Evolutionary conservation across 2,113 vertebrate genomes (phyloP).

Genomic region (Hyla sarda): DNA sequence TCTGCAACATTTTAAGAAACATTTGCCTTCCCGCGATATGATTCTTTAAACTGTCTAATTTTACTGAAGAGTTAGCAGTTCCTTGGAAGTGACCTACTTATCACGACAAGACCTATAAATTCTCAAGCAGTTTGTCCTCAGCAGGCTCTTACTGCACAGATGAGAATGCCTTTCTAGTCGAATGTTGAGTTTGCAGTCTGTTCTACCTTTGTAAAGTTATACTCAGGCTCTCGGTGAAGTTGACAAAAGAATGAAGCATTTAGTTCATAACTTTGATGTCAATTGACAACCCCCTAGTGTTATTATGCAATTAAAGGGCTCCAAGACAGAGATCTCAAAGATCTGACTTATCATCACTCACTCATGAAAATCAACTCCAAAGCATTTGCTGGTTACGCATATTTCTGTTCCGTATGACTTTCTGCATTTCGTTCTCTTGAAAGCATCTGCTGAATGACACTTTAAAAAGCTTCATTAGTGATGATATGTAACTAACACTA

Average conservation of each 20-base stretch:
- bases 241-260: slow-evolving; percentile 63
- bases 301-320: slow-evolving; percentile 65
- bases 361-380: slow-evolving; percentile 59
- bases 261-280: slow-evolving; percentile 63
- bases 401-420: slow-evolving; percentile 43
- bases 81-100: slow-evolving; percentile 19
- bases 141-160: slow-evolving; percentile 15
- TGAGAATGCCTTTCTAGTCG: not conserved
- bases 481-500: slow-evolving; percentile 35
- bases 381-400: slow-evolving; percentile 50
- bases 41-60: not conserved
- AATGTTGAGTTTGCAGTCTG: slow-evolving; percentile 25
- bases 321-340: slow-evolving; percentile 55
- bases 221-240: slow-evolving; percentile 62
- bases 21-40: too few species aligned
- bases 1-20: too few species aligned
- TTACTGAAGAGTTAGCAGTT: not conserved
- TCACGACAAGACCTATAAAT: not conserved
- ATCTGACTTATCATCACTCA: slow-evolving; percentile 64
- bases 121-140: slow-evolving; percentile 27
- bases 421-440: slow-evolving; percentile 30
- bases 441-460: slow-evolving; percentile 56
- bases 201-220: slow-evolving; percentile 65
- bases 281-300: slow-evolving; percentile 57
- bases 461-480: slow-evolving; percentile 56